A percentile compares a stretch with the other conserved stretches of the same genome.
These are phyloP conservation scores for Diorhabda carinulata DNA, from an alignment of 1,140 invertebrate species.

Conservation along the genomic window DNA sequence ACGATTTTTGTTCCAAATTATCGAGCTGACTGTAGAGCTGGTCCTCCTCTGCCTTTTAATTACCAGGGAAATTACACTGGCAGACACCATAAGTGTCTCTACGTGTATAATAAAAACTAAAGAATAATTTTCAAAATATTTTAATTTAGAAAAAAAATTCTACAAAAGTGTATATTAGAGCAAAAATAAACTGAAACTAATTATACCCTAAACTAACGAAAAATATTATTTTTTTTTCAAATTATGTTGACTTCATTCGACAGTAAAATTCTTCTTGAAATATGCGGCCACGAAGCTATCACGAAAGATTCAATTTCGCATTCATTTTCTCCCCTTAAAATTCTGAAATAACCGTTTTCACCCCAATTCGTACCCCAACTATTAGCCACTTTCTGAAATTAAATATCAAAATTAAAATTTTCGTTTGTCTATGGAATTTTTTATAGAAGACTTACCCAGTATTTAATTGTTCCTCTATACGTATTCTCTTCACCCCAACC, in stretches of 20 bases:
- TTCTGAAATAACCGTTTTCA: conserved; percentile 80
- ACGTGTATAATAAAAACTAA: too few species aligned
- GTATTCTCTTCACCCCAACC: conserved; percentile 81
- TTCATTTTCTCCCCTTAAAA: conserved; percentile 74
- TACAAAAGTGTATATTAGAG: too few species aligned
- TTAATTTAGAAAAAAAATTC: too few species aligned
- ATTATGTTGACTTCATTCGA: not conserved
- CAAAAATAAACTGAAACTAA: too few species aligned
- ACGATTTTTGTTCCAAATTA: too few species aligned
- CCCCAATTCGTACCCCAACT: conserved; percentile 90
- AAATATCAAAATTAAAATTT: conserved; percentile 12
- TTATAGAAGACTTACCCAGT: conserved; percentile 70
- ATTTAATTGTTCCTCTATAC: conserved; percentile 61
- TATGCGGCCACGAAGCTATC: conserved; percentile 66
- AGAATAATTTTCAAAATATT: too few species aligned
- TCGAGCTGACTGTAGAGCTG: too few species aligned
- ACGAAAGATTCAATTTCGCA: conserved; percentile 84
- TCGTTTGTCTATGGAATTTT: not conserved
- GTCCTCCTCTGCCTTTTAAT: too few species aligned
- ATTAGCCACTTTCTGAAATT: conserved; percentile 76
- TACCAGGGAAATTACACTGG: too few species aligned
- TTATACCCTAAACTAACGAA: too few species aligned
- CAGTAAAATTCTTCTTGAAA: conserved; percentile 27
- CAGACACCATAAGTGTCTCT: too few species aligned
- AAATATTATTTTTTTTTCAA: too few species aligned